Conservation (phyloP, 2,888 invertebrate species). For the Polyploca ridens region DNA sequence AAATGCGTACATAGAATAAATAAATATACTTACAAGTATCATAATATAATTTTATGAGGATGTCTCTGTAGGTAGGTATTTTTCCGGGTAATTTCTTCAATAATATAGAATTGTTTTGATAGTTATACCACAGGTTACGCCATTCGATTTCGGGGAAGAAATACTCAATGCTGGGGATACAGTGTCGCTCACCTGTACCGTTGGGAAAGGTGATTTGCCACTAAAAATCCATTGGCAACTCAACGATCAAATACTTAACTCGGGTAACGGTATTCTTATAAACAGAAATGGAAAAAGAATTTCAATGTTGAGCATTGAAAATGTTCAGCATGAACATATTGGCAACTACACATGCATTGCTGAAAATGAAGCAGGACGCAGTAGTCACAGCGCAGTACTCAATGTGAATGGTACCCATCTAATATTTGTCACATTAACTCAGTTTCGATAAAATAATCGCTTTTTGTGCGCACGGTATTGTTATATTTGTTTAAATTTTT, state of each 20-base stretch:
- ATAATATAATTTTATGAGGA: slow-evolving; percentile 11
- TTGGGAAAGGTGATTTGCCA: slow-evolving; percentile 89
- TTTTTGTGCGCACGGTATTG: slow-evolving; percentile 60
- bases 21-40: slow-evolving; percentile 1
- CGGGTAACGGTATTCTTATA: slow-evolving; percentile 84
- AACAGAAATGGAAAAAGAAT: slow-evolving; percentile 86
- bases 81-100: neutral
- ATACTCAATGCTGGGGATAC: slow-evolving; percentile 89
- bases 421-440: slow-evolving; percentile 9
- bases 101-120: slow-evolving; percentile 33
- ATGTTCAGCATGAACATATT: slow-evolving; percentile 84
- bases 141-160: slow-evolving; percentile 91
- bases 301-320: slow-evolving; percentile 88
- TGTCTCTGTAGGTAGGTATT: neutral
- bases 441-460: slow-evolving; percentile 30
- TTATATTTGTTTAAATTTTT: slow-evolving; percentile 27
- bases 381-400: slow-evolving; percentile 86
- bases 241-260: slow-evolving; percentile 82
- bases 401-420: slow-evolving; percentile 87
- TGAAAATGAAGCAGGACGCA: slow-evolving; percentile 86
- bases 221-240: slow-evolving; percentile 89
- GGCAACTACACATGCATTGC: slow-evolving; percentile 87
- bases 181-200: slow-evolving; percentile 88
- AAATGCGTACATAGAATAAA: too few relatives aligned
- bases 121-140: slow-evolving; percentile 92